Base-by-base conservation (phyloP, 2,113 vertebrate genomes). In the Chascanopsetta lugubris region DNA sequence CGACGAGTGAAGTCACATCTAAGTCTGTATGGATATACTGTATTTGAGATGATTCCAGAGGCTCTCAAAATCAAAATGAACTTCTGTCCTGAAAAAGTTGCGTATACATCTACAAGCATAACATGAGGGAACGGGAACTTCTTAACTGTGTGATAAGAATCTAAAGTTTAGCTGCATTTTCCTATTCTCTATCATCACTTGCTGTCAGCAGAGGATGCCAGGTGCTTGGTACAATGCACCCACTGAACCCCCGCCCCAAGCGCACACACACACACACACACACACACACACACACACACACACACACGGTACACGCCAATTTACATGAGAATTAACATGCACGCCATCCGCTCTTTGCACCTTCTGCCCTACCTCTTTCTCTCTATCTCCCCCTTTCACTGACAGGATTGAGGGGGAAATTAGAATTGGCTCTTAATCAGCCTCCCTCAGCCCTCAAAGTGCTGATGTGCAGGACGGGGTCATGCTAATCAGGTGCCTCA, bases 381-480 rank as follows among this genome's bases (percentile, higher is more conserved):
- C 73, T 45, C 25, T 53, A 69, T 20, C 59, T 30, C 75, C 65
- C 59, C 72, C 36, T 26, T 61, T 84, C 80, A 82, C 72, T 84
- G 87, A 85, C 84, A 88, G 80, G 67, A 56, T 69, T 77, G 86
- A 87, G 85, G 70, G n/a, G 85, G 80, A 92, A 88, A 90, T 91
- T 88, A 89, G 87, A 80, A 86, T 88, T 79, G 83, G 73, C 82
- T 84, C 86, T 76, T 89, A 88, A 90, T 91, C 90, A 90, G 87
- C 88, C 84, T 89, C 86, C 84, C 74, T 73, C 83, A 83, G 77
- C 65, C 78, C 75, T 77, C 77, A 91, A 91, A 88, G 82, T 92
- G 90, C 91, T 91, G 89, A 91, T 81, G 82, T 86, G 84, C 77
- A 89, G 89, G 85, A 90, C 82, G 49, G 77, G 87, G 85, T 88